A percentile compares a stretch with the other conserved stretches of the same genome.
Evolutionary conservation across 2,797 vertebrate genomes (phyloP).

Genomic region (Mionectes olivaceus): DNA sequence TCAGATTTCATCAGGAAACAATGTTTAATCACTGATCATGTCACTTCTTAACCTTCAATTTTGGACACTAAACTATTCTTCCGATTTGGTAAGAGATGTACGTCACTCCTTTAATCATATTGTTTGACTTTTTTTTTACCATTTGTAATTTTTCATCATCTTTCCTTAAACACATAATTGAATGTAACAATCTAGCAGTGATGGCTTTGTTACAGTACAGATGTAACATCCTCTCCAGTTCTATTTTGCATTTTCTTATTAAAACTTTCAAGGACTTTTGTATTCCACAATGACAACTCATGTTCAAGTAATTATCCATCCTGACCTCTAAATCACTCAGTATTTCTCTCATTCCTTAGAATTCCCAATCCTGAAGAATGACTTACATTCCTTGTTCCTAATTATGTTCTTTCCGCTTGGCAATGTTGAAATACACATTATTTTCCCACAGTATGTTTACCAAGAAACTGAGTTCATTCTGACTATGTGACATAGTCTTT

Average conservation of each 20-base stretch:
- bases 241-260: background rate
- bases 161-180: constrained; percentile 3
- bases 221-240: background rate
- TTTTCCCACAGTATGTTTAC: constrained; percentile 26
- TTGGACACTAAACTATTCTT: background rate
- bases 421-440: background rate
- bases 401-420: constrained; percentile 1
- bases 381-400: constrained; percentile 23
- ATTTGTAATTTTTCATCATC: background rate
- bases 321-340: constrained; percentile 42
- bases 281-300: constrained; percentile 56
- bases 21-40: background rate
- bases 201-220: background rate
- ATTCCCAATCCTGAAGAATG: constrained; percentile 48
- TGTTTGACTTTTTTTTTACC: background rate
- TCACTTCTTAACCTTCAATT: constrained; percentile 8
- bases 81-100: background rate
- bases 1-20: constrained; percentile 1
- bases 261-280: constrained; percentile 44
- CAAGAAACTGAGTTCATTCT: background rate
- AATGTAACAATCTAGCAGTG: background rate
- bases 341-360: constrained; percentile 57
- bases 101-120: constrained; percentile 8
- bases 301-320: constrained; percentile 52
- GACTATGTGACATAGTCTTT: background rate